Evolutionary conservation across 2,888 invertebrate species (phyloP).

Genomic region (Xestia ashworthii): DNA sequence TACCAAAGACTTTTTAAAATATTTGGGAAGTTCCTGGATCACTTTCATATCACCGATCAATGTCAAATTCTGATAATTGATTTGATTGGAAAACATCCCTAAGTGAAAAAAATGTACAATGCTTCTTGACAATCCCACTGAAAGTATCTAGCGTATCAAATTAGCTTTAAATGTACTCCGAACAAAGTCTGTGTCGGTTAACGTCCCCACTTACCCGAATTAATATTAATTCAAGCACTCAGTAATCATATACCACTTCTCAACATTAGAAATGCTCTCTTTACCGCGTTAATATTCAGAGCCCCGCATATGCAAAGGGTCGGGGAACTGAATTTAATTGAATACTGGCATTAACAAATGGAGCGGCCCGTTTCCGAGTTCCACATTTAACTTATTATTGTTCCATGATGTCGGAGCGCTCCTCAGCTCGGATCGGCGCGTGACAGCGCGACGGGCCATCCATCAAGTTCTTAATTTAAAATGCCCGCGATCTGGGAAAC

Average conservation of each 20-base stretch:
- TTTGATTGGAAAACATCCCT: no score
- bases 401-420: conserved; percentile 83
- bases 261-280: conserved; percentile 79
- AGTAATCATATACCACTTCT: conserved; percentile 73
- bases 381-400: conserved; percentile 89
- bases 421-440: conserved; percentile 80
- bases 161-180: conserved; percentile 51
- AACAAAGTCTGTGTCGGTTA: conserved; percentile 59
- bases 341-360: conserved; percentile 90
- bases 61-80: not conserved
- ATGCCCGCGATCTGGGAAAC: conserved; percentile 87
- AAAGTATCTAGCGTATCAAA: conserved; percentile 28
- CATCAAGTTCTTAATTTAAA: conserved; percentile 90
- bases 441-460: conserved; percentile 87
- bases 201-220: conserved; percentile 66
- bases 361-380: conserved; percentile 87
- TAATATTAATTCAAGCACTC: conserved; percentile 72
- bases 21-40: not conserved
- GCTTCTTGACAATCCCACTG: not conserved
- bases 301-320: conserved; percentile 85
- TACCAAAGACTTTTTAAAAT: not conserved
- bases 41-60: no score
- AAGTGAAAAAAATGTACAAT: not conserved
- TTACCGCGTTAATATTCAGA: conserved; percentile 83
- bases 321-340: conserved; percentile 88